phyloP scores from a whole-genome alignment of 2,797 vertebrate genomes.

The Enoplosus armatus region DNA sequence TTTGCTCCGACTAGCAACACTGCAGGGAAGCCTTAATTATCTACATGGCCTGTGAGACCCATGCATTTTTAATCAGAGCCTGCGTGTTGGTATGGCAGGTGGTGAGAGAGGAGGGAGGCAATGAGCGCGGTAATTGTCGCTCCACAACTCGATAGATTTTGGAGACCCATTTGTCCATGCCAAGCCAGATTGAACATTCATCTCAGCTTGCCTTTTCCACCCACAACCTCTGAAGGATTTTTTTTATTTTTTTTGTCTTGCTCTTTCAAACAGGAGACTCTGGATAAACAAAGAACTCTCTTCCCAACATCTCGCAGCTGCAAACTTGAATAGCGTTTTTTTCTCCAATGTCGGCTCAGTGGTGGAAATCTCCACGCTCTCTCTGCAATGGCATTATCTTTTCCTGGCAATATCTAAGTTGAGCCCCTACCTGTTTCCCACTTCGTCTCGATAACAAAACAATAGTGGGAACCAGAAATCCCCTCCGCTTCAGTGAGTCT shows the following conservation, averaged over 20 bases:
- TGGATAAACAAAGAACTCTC: constrained; percentile 25
- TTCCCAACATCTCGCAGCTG: constrained; percentile 25
- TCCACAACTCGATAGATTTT: constrained; percentile 43
- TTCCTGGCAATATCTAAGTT: constrained; percentile 59
- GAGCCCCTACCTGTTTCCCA: constrained; percentile 63
- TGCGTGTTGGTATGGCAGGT: constrained; percentile 59
- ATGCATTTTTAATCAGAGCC: constrained; percentile 74
- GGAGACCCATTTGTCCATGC: constrained; percentile 42
- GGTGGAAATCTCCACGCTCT: constrained; percentile 27
- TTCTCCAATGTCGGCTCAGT: constrained; percentile 36
- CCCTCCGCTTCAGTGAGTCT: constrained; percentile 40
- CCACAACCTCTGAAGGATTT: neutral
- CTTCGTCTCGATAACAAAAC: constrained; percentile 58
- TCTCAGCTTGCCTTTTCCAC: constrained; percentile 32
- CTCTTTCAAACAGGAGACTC: constrained; percentile 13
- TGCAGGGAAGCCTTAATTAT: constrained; percentile 65
- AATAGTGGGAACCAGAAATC: constrained; percentile 59
- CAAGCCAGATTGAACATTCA: constrained; percentile 41
- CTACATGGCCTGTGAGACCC: constrained; percentile 50
- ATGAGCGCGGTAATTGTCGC: constrained; percentile 55
- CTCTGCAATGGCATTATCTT: constrained; percentile 49
- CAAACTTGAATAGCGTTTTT: constrained; percentile 43
- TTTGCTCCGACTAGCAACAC: constrained; percentile 27
- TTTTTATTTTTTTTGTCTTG: neutral
- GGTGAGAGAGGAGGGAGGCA: constrained; percentile 55